Evolutionary conservation across 2,113 vertebrate genomes (phyloP), one percentile per base, ranked within the genome.

Genomic region (Passer montanus): DNA sequence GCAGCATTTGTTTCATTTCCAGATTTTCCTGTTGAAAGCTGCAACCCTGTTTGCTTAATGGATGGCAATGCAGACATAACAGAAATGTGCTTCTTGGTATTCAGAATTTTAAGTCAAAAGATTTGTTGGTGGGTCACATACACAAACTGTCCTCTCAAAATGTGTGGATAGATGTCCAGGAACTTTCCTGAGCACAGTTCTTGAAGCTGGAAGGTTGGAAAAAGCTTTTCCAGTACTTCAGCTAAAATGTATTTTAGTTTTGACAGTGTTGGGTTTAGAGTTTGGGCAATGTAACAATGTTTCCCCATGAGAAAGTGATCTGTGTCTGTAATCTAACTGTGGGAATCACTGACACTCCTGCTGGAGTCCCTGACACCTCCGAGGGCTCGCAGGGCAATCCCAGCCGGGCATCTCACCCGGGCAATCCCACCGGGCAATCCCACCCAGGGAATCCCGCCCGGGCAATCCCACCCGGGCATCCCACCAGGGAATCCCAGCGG

Each of bases 1-100:
- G 64, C 37, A 63, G 73, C 63, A 9, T 39, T 92, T 89, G 43
- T 77, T 90, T 74, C 67, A 89, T 50, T 94, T 93, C 92, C 91
- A 74, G 43, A 1, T 67, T 78, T 90, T 94, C 90, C 92, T 89
- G 63, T 86, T 81, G 86, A 35, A 83, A 92, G 56, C 49, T 50
- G 37, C 47, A 77, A 26, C 24, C 21, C 16, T 50, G 13, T 69
- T 93, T 62, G 72, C 43, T 26, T 63, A 88, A 49, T 9, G 55
- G 72, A 87, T 80, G 33, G 37, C 59, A 76, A 69, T 22, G 30
- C 5, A 56, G 55, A 37, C 50, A 22, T 35, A 83, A 33, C 6
- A 86, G n/a, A 58, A 84, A 79, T 3, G 22, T 53, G 21, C 35
- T 77, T n/a, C 67, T 83, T 49, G 18, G n/a, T 77, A 15, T 69